Percentiles rank a stretch among this genome's conserved stretches.
phyloP scores from a whole-genome alignment of 2,888 invertebrate genomes.

The Drosophila basisetae region DNA sequence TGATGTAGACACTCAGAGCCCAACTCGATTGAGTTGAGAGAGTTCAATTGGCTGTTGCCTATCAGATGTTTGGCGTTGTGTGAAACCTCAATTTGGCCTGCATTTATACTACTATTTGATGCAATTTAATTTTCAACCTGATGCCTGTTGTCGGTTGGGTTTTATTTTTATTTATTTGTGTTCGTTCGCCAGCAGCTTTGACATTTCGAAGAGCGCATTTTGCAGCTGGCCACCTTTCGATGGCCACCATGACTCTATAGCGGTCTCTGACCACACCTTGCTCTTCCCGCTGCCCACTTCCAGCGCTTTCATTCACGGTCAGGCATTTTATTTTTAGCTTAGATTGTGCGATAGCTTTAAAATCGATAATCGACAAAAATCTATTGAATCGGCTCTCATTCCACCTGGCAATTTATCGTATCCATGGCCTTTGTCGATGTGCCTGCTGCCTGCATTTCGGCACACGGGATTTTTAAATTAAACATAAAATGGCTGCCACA shows the following conservation, averaged over 20 bases:
- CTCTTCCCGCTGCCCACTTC: slow-evolving; percentile 16
- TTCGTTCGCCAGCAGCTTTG: slow-evolving; percentile 60
- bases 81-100: slow-evolving; percentile 26
- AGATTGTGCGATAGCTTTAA: slow-evolving; percentile 68
- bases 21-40: slow-evolving; percentile 22
- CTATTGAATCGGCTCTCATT: slow-evolving; percentile 66
- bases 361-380: slow-evolving; percentile 69
- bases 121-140: slow-evolving; percentile 75
- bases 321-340: slow-evolving; percentile 76
- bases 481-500: slow-evolving; percentile 67
- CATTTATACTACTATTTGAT: slow-evolving; percentile 45
- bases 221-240: slow-evolving; percentile 59
- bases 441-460: slow-evolving; percentile 33
- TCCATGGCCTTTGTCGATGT: slow-evolving; percentile 24
- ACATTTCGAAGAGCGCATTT: slow-evolving; percentile 75
- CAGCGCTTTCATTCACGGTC: slow-evolving; percentile 13
- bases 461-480: slow-evolving; percentile 74
- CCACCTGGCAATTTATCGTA: slow-evolving; percentile 46
- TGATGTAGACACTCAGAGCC: slow-evolving; percentile 18
- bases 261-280: slow-evolving; percentile 19
- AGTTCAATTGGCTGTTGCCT: slow-evolving; percentile 43
- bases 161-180: slow-evolving; percentile 24
- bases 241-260: slow-evolving; percentile 11
- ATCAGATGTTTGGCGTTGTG: slow-evolving; percentile 28
- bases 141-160: slow-evolving; percentile 56